These are phyloP conservation scores for Chrysochloris asiatica DNA, from an alignment of 2,113 vertebrate genomes.

Conservation along the genomic window DNA sequence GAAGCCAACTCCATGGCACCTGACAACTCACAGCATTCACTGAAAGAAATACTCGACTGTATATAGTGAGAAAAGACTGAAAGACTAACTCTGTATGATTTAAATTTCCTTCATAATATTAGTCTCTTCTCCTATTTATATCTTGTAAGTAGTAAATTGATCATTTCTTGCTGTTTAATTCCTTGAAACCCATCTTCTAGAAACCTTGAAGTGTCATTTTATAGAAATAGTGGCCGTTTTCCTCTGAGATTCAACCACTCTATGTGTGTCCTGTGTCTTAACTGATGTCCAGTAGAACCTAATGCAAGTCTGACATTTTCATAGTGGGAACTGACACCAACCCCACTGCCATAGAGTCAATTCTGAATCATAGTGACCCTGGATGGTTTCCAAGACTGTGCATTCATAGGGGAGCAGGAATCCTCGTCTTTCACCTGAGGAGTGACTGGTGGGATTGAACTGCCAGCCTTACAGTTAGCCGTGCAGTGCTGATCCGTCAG, in stretches of 20 bases:
- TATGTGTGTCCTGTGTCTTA: background rate
- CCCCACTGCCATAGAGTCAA: too few relatives aligned
- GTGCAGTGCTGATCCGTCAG: background rate
- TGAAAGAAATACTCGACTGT: too few relatives aligned
- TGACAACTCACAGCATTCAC: too few relatives aligned
- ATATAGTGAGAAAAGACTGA: background rate
- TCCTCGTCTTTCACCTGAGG: too few relatives aligned
- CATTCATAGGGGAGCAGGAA: too few relatives aligned
- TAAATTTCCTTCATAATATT: background rate
- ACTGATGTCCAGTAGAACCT: too few relatives aligned
- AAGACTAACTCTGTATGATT: background rate
- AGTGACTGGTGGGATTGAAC: too few relatives aligned
- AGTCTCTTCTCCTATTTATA: background rate
- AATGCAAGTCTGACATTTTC: too few relatives aligned
- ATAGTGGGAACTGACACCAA: too few relatives aligned
- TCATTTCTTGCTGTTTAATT: background rate
- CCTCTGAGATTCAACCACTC: background rate
- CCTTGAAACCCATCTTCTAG: background rate
- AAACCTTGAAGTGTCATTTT: conserved; percentile 4
- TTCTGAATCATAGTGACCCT: too few relatives aligned
- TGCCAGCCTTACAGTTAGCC: background rate
- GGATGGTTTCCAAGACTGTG: too few relatives aligned
- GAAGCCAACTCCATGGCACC: too few relatives aligned
- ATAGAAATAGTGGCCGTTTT: conserved; percentile 16
- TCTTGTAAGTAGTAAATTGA: background rate